These are phyloP conservation scores for Phorcus lineatus DNA, from an alignment of 2,888 invertebrate genomes.

Conservation along the genomic window DNA sequence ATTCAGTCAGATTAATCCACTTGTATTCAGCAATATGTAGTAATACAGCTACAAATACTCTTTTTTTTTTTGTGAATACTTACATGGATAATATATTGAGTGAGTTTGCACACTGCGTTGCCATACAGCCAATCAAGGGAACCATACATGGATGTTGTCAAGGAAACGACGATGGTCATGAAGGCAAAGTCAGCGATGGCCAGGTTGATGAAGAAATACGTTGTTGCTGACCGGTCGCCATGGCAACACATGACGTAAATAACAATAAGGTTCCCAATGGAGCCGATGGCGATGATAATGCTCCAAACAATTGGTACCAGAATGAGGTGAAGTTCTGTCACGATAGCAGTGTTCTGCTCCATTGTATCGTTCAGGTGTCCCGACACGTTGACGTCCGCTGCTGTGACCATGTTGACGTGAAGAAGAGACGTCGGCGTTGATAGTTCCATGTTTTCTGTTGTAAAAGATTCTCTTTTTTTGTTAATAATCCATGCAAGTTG, in stretches of 20 bases:
- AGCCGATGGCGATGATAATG: slow-evolving; percentile 57
- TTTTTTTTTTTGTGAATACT: slow-evolving; percentile 40
- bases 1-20: too few species aligned
- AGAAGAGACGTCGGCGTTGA: too few species aligned
- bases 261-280: slow-evolving; percentile 66
- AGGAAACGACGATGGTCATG: slow-evolving; percentile 63
- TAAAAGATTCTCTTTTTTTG: too few species aligned
- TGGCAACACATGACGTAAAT: slow-evolving; percentile 66
- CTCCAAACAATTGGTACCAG: slow-evolving; percentile 63
- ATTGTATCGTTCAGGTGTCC: too few species aligned
- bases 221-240: slow-evolving; percentile 67
- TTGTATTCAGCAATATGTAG: too few species aligned
- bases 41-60: too few species aligned
- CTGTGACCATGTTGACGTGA: too few species aligned
- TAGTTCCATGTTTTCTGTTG: too few species aligned
- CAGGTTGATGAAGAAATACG: slow-evolving; percentile 69
- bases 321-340: slow-evolving; percentile 7
- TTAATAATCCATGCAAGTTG: too few species aligned
- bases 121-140: slow-evolving; percentile 64
- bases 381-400: too few species aligned
- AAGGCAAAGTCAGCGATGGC: slow-evolving; percentile 71
- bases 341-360: slow-evolving; percentile 39
- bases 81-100: slow-evolving; percentile 68
- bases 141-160: slow-evolving; percentile 63
- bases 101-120: slow-evolving; percentile 66